Evolutionary conservation across 2,113 vertebrate species (phyloP), one percentile per base, ranked within the genome.

Genomic region (Tauraco erythrolophus): DNA sequence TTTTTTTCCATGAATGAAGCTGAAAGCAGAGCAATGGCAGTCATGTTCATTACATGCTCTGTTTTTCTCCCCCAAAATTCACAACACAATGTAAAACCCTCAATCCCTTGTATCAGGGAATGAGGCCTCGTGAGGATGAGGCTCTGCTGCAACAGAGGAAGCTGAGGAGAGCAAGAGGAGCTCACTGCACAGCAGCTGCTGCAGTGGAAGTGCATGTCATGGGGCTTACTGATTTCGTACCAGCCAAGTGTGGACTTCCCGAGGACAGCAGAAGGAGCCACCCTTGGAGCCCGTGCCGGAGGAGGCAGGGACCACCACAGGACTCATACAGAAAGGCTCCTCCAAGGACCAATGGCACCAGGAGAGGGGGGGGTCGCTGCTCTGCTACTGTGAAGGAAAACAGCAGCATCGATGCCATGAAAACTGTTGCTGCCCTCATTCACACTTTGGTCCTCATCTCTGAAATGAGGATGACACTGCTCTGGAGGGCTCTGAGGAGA

Each of bases 341-440:
- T 71, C 22, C 71, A 76, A 37, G 24, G 28, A 33, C 48, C 24
- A 16, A 10, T 8, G 54, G 24, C 39, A 41, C 5, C 1, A 1
- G 62, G 4, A 14, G 3, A 72, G 35, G 17, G 19, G 19, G 69
- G 5, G 11, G 22, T 75, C 4, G 0, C 35, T 51, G 13, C 39
- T 84, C n/a, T 48, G 8, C 43, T 30, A 10, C 11, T 0, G 0
- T n/a, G 24, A 33, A 77, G 3, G 10, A 46, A 89, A 51, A 31
- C 5, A 39, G 39, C 23, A 56, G 33, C 3, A 13, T 4, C 1
- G 5, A 5, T 54, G 10, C 7, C 8, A 16, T 12, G 33, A 43
- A 39, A 89, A 75, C 6, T 53, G 22, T 19, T 45, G 35, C 28
- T 54, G 27, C 22, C 6, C 31, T 37, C 2, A 0, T 27, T 72